Conservation (phyloP, 2,888 invertebrate genomes). For the Gonocerus acuteangulatus region DNA sequence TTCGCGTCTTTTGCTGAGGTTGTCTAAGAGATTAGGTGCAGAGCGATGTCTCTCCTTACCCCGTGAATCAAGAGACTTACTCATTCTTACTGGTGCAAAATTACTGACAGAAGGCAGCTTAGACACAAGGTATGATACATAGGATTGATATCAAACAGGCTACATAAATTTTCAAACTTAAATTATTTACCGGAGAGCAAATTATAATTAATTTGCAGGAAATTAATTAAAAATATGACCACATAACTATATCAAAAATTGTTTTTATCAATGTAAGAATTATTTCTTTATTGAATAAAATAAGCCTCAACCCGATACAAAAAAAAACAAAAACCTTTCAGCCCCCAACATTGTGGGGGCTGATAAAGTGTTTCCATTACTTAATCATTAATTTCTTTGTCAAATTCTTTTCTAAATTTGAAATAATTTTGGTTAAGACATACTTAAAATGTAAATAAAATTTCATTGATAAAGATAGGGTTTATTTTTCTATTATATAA, state of each 20-base stretch:
- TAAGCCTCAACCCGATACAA: no score
- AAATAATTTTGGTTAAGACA: no score
- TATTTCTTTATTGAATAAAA: no score
- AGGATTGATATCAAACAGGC: background rate
- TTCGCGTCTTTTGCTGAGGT: slow-evolving; percentile 63
- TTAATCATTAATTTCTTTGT: no score
- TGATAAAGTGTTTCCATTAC: no score
- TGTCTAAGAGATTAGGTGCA: slow-evolving; percentile 67
- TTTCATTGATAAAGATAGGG: no score
- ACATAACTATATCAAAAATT: no score
- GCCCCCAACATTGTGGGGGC: no score
- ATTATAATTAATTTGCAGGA: background rate
- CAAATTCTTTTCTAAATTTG: no score
- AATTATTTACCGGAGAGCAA: background rate
- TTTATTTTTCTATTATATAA: no score
- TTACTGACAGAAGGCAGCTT: slow-evolving; percentile 78
- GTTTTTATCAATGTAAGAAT: background rate
- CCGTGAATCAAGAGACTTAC: slow-evolving; percentile 67
- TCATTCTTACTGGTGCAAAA: slow-evolving; percentile 73
- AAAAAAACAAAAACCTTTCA: no score
- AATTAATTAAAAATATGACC: background rate
- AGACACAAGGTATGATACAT: slow-evolving; percentile 61
- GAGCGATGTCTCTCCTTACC: slow-evolving; percentile 63
- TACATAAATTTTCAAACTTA: background rate
- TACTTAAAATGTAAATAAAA: no score